Base-by-base conservation (phyloP, 2,888 invertebrate species). In the Andrena praecox region DNA sequence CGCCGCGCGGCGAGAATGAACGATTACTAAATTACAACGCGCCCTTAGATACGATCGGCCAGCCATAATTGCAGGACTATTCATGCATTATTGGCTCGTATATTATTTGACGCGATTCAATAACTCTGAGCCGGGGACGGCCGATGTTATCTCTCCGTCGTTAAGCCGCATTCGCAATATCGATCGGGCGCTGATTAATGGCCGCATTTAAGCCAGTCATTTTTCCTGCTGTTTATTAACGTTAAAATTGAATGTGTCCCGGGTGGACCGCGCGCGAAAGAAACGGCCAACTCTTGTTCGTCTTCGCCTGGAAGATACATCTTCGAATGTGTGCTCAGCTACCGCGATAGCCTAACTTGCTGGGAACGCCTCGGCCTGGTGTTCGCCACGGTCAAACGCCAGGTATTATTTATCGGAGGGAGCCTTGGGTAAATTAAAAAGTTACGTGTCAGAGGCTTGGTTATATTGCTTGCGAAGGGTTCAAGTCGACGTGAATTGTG, bases 101-200 rank as follows among this genome's bases (percentile, higher is more conserved):
- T 91, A 92, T 92, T 92, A 92, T 91, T 92, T 92, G 90, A 90
- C 89, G 91, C 91, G 86, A 93, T 92, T 93, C 92, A 92, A 92
- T 93, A 92, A 92, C 90, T 92, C 86, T 77, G 84, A 81, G 70
- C 76, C 82, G 80, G 56, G 86, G 85, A 86, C 84, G 86, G 74
- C 75, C 86, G 91, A 91, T 91, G 87, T 64, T 91, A 91, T 91
- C 91, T 89, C 88, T 84, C 83, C 88, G 89, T 89, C 91, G 91
- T 91, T 92, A 90, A 91, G 86, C 87, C 85, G 89, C 88, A 91
- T 90, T 90, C 91, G 91, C 90, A 90, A 90, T 92, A 91, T 92
- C 91, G 92, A 89, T 89, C 89, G 89, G 83, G 83, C 76, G 73
- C 88, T 91, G 92, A 93, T 91, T 91, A 92, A 92, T 91, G 91